These are phyloP conservation scores for Psilopsiagon aurifrons DNA, from an alignment of 2,113 vertebrate genomes.

Conservation along the genomic window DNA sequence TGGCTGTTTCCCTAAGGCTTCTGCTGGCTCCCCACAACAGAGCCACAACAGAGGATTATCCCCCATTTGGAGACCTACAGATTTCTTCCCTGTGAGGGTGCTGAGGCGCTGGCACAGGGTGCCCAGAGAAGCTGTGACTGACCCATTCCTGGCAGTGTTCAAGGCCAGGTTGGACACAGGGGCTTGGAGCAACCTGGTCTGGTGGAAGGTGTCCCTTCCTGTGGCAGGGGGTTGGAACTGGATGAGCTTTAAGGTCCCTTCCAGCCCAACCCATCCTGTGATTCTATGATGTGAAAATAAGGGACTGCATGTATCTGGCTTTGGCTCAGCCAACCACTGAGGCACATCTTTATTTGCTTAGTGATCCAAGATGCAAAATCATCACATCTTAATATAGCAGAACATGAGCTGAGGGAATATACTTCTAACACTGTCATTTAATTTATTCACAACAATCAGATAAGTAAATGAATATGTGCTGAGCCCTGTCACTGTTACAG, in stretches of 20 bases:
- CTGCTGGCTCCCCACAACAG: background rate
- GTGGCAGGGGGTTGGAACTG: background rate
- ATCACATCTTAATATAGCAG: background rate
- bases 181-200: background rate
- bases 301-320: background rate
- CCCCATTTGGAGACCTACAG: background rate
- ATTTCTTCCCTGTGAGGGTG: background rate
- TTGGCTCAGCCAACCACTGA: background rate
- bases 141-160: background rate
- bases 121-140: background rate
- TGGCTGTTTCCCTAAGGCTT: accelerated
- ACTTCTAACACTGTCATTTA: background rate
- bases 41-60: accelerated
- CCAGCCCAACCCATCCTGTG: background rate
- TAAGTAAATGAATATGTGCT: background rate
- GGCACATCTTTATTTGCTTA: background rate
- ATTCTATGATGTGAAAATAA: background rate
- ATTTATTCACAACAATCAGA: constrained; percentile 17
- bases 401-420: background rate
- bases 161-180: background rate
- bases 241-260: background rate
- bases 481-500: background rate
- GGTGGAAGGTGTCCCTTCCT: background rate
- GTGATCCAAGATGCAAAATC: background rate
- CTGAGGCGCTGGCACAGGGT: background rate